Conservation (phyloP, 2,797 vertebrate genomes). For the Ispidina lecontei region DNA sequence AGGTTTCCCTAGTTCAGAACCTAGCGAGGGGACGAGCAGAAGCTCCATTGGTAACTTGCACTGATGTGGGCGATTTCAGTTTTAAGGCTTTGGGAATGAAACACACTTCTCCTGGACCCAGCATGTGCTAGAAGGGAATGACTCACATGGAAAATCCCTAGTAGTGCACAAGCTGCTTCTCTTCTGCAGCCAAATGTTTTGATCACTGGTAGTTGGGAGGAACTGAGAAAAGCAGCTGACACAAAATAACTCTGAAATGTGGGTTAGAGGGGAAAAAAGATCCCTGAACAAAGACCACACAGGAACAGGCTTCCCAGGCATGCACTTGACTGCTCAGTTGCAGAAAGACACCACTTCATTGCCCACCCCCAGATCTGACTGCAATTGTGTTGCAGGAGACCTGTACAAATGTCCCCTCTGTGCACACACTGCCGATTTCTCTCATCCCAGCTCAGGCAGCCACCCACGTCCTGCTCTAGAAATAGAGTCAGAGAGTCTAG, state of each 20-base stretch:
- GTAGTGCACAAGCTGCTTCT: neutral
- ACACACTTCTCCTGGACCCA: neutral
- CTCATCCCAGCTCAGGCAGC: neutral
- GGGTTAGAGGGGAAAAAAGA: neutral
- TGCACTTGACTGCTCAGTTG: neutral
- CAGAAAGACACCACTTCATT: neutral
- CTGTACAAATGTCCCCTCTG: neutral
- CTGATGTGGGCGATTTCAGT: neutral
- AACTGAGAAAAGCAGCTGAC: constrained; percentile 40
- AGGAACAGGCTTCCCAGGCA: neutral
- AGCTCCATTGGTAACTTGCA: neutral
- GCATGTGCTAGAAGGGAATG: neutral
- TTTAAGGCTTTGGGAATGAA: neutral
- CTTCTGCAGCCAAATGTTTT: constrained; percentile 2
- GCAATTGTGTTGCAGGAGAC: neutral
- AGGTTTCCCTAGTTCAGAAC: neutral
- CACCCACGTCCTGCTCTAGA: neutral
- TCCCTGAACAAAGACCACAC: neutral
- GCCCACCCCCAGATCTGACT: neutral
- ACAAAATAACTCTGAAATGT: neutral
- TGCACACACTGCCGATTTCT: fast-evolving
- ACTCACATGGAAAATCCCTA: neutral
- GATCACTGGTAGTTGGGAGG: neutral
- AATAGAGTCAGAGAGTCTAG: neutral
- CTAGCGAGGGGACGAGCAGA: neutral